Conservation (phyloP, 2,888 invertebrate species). For the Cenopis cana region DNA sequence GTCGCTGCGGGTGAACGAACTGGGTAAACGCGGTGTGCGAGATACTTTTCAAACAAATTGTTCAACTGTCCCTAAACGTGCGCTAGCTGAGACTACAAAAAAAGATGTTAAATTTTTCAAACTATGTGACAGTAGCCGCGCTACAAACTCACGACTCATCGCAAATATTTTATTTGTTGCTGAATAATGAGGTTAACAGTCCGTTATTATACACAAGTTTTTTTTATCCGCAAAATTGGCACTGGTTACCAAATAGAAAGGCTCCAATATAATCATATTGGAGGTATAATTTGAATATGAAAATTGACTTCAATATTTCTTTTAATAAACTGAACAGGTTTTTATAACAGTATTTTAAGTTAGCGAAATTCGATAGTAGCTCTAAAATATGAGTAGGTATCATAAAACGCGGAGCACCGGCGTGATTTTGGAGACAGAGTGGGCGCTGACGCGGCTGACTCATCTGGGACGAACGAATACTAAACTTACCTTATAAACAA, state of each 20-base stretch:
- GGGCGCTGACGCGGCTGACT: conserved; percentile 36
- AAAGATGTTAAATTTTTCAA: neutral
- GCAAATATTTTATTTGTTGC: conserved; percentile 21
- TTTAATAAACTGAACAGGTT: conserved; percentile 36
- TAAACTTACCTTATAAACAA: conserved; percentile 38
- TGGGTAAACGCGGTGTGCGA: conserved; percentile 56
- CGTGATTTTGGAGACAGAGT: conserved; percentile 35
- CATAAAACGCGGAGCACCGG: conserved; percentile 11
- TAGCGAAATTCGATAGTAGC: conserved; percentile 33
- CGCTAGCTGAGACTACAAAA: conserved; percentile 17
- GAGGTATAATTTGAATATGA: conserved; percentile 12
- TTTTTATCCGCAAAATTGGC: conserved; percentile 7
- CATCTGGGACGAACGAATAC: conserved; percentile 29
- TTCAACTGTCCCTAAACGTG: conserved; percentile 34
- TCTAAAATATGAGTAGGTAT: conserved; percentile 16
- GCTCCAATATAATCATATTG: conserved; percentile 26
- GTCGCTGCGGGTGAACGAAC: conserved; percentile 75
- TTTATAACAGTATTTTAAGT: conserved; percentile 36
- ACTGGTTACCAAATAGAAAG: conserved; percentile 15
- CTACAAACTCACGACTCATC: conserved; percentile 6
- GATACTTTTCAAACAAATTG: conserved; percentile 42
- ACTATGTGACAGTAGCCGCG: neutral
- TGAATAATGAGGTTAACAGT: conserved; percentile 20
- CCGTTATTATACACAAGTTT: conserved; percentile 34
- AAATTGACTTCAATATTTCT: conserved; percentile 8